Evolutionary conservation across 2,113 vertebrate species (phyloP).

Genomic region (Rhinoderma darwinii): DNA sequence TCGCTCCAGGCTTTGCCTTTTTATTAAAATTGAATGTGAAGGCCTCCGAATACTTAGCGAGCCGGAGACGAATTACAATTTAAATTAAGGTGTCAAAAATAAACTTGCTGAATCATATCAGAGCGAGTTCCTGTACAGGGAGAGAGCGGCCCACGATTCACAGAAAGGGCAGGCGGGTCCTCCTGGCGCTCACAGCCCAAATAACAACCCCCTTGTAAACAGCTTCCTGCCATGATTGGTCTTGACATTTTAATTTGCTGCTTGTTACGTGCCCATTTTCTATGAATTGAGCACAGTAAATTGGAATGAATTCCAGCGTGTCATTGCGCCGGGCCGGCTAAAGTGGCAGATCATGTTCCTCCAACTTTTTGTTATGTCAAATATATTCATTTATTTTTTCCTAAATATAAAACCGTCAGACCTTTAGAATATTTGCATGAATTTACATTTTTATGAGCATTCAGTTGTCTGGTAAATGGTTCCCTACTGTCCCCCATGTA

Average conservation of each 20-base stretch:
- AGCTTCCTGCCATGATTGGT: constrained; percentile 66
- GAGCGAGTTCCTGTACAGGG: constrained; percentile 50
- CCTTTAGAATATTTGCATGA: constrained; percentile 32
- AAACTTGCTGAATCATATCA: constrained; percentile 56
- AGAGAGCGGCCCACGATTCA: constrained; percentile 61
- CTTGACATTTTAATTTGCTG: constrained; percentile 72
- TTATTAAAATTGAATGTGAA: constrained; percentile 57
- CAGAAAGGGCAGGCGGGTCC: constrained; percentile 55
- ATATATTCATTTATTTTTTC: constrained; percentile 25
- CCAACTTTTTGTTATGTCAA: constrained; percentile 57
- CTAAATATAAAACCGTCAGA: constrained; percentile 11
- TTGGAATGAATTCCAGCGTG: constrained; percentile 65
- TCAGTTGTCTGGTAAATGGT: not conserved
- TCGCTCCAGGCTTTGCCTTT: constrained; percentile 38
- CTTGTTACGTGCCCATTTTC: constrained; percentile 70
- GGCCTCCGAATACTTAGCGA: constrained; percentile 23
- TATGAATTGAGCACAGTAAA: constrained; percentile 64
- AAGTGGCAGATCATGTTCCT: constrained; percentile 59
- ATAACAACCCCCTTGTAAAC: constrained; percentile 67
- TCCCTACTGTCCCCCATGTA: not conserved
- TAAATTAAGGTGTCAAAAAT: constrained; percentile 58
- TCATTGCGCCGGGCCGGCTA: constrained; percentile 47
- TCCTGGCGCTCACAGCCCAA: constrained; percentile 61
- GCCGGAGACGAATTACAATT: constrained; percentile 61
- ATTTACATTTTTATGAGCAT: constrained; percentile 10